These are phyloP conservation scores for Ptilonorhynchus violaceus DNA, from an alignment of 2,113 vertebrate genomes.

Conservation along the genomic window DNA sequence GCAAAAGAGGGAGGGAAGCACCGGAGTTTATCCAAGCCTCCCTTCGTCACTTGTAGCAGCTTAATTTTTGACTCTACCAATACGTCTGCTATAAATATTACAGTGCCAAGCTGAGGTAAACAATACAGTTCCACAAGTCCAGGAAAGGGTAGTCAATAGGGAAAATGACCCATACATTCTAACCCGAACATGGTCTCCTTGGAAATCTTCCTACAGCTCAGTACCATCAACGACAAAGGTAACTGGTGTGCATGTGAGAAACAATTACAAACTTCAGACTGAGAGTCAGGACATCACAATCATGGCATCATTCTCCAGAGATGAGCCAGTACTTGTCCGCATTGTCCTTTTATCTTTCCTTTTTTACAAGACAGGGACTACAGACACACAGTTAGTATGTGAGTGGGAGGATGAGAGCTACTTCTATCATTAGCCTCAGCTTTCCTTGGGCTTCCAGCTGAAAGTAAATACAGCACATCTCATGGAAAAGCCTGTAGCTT, in stretches of 20 bases:
- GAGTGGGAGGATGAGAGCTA: background rate
- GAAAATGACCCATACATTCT: background rate
- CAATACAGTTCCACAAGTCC: background rate
- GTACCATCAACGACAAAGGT: background rate
- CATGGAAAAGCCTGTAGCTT: background rate
- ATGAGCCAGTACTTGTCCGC: background rate
- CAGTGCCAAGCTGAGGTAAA: background rate
- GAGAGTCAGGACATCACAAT: background rate
- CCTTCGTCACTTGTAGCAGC: background rate
- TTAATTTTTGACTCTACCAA: background rate
- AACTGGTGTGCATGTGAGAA: background rate
- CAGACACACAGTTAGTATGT: background rate
- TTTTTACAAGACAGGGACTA: background rate
- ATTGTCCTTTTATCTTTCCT: background rate
- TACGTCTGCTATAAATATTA: rapidly evolving
- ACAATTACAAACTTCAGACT: background rate
- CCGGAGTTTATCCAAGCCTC: background rate
- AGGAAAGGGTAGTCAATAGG: background rate
- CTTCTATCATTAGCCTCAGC: background rate
- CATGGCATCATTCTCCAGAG: background rate
- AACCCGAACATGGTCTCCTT: rapidly evolving
- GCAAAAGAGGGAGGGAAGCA: background rate
- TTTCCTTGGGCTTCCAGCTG: background rate
- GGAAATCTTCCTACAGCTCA: background rate
- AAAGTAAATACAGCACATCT: background rate